Evolutionary conservation across 2,888 invertebrate genomes (phyloP).

Genomic region (Drosophila nigritarsus): DNA sequence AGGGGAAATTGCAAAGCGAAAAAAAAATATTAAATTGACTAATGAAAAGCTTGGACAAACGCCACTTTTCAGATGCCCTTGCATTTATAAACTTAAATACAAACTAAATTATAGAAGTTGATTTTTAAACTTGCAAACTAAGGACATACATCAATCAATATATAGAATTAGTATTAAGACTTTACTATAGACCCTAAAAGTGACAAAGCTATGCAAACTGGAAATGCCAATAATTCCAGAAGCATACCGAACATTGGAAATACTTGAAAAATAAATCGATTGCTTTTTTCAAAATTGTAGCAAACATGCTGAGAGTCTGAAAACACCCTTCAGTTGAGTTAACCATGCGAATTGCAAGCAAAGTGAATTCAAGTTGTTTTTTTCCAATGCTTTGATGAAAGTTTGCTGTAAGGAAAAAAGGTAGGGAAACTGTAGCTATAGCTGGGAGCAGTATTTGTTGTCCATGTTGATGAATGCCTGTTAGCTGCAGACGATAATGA

Average conservation of each 20-base stretch:
- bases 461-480: slow-evolving; percentile 63
- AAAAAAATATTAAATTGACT: slow-evolving; percentile 16
- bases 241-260: background rate
- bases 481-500: slow-evolving; percentile 53
- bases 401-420: slow-evolving; percentile 7
- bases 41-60: background rate
- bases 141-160: background rate
- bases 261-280: background rate
- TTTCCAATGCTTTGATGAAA: slow-evolving; percentile 34
- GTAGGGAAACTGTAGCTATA: slow-evolving; percentile 5
- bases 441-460: slow-evolving; percentile 28
- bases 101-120: background rate
- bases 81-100: background rate
- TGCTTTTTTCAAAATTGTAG: background rate
- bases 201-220: background rate
- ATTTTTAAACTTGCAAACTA: background rate
- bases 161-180: background rate
- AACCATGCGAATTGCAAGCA: slow-evolving; percentile 34
- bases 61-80: slow-evolving; percentile 20
- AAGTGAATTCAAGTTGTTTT: slow-evolving; percentile 54
- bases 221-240: background rate
- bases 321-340: slow-evolving; percentile 11
- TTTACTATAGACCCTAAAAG: background rate
- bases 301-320: slow-evolving; percentile 7
- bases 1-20: slow-evolving; percentile 27